phyloP scores from a whole-genome alignment of 2,113 vertebrate genomes.

The Chiloscyllium plagiosum region DNA sequence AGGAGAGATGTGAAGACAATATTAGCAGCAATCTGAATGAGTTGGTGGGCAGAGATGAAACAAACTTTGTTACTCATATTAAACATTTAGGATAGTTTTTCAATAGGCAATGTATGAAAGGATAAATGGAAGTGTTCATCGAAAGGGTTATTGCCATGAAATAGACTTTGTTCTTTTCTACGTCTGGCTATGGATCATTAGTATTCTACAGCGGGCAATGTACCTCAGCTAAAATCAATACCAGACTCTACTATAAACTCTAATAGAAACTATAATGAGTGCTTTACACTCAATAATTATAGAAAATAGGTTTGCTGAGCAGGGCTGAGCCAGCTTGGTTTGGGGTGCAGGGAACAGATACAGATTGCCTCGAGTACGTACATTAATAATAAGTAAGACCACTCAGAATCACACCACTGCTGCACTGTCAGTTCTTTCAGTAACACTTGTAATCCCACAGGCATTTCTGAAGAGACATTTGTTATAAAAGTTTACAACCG shows the following conservation, averaged over 20 bases:
- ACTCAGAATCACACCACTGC: background rate
- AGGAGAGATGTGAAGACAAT: background rate
- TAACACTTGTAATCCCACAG: conserved; percentile 25
- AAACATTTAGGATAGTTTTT: conserved; percentile 29
- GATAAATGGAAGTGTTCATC: background rate
- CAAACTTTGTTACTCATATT: background rate
- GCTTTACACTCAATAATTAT: conserved; percentile 30
- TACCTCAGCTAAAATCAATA: conserved; percentile 33
- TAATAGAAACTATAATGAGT: conserved; percentile 33
- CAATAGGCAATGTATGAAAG: background rate
- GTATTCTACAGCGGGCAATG: conserved; percentile 28
- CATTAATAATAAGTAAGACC: conserved; percentile 11
- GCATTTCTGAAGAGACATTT: conserved; percentile 24
- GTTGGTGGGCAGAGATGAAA: background rate
- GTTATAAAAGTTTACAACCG: conserved; percentile 20
- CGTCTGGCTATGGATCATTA: background rate
- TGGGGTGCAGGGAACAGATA: conserved; percentile 7
- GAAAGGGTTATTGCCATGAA: conserved; percentile 25
- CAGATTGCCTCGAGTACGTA: background rate
- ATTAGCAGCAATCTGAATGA: background rate
- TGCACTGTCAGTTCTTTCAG: background rate
- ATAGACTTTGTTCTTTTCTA: background rate
- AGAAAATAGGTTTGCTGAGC: conserved; percentile 17
- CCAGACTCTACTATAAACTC: conserved; percentile 25
- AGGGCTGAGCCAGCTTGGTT: background rate